Evolutionary conservation across 2,797 vertebrate genomes (phyloP).

Genomic region (Pseudocheirus occidentalis): DNA sequence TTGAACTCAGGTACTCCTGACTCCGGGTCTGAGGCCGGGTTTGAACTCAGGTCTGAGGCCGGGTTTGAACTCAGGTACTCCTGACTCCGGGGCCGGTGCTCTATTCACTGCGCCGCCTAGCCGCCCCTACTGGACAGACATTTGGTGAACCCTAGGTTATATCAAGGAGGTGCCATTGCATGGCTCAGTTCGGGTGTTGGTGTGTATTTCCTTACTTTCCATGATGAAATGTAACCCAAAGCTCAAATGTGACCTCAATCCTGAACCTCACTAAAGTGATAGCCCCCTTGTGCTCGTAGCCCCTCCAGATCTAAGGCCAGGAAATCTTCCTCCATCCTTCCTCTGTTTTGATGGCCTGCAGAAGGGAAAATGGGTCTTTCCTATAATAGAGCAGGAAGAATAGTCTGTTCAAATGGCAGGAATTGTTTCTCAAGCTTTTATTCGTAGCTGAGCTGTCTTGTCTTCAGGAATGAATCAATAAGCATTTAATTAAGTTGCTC

Average conservation of each 20-base stretch:
- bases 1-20: no score
- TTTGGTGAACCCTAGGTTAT: no score
- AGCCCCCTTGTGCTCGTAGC: neutral
- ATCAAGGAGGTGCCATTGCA: no score
- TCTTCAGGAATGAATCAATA: constrained; percentile 26
- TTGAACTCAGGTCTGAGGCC: no score
- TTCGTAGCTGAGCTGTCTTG: constrained; percentile 14
- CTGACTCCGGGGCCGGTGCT: no score
- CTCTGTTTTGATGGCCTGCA: constrained; percentile 1
- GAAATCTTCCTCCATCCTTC: neutral
- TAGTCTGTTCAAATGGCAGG: constrained; percentile 17
- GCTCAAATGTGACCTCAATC: neutral
- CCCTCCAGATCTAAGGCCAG: neutral
- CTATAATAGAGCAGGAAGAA: neutral
- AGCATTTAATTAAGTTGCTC: neutral
- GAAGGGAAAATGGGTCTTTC: neutral
- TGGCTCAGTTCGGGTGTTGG: no score
- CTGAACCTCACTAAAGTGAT: neutral
- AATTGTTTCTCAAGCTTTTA: constrained; percentile 51
- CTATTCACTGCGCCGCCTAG: no score
- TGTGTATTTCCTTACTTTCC: no score
- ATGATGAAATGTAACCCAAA: neutral
- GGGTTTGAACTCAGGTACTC: no score
- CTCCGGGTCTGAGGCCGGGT: no score
- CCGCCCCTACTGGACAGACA: no score